These are phyloP conservation scores for Clostera curtula DNA, from an alignment of 2,888 invertebrate genomes.

Conservation along the genomic window DNA sequence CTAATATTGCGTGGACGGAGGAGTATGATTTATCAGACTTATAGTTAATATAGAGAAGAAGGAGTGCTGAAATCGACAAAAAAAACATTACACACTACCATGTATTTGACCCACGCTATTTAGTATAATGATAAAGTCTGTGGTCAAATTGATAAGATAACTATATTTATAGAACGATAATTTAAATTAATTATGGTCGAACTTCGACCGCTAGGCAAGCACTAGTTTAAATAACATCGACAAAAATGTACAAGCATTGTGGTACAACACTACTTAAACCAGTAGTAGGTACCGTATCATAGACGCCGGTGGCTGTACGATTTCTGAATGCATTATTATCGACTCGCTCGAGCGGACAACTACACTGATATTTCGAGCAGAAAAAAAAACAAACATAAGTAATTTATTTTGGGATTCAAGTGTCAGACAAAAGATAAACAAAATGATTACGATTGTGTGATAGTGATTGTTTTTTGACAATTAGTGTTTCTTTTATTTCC, in stretches of 20 bases:
- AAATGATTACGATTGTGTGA: slow-evolving; percentile 20
- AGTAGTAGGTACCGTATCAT: slow-evolving; percentile 31
- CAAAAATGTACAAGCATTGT: slow-evolving; percentile 20
- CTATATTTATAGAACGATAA: too few species aligned
- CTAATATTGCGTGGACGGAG: too few species aligned
- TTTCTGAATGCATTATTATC: slow-evolving; percentile 42
- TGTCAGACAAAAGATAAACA: too few species aligned
- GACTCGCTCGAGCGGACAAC: slow-evolving; percentile 27
- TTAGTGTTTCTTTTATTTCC: slow-evolving; percentile 9
- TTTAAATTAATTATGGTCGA: background rate
- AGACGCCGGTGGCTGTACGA: slow-evolving; percentile 30
- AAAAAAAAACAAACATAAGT: slow-evolving; percentile 11
- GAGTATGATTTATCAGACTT: too few species aligned
- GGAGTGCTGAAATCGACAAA: too few species aligned
- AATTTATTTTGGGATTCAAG: slow-evolving; percentile 12
- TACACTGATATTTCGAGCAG: slow-evolving; percentile 19
- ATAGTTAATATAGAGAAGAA: too few species aligned
- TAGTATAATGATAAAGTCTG: too few species aligned
- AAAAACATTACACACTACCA: too few species aligned
- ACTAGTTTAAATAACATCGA: slow-evolving; percentile 5
- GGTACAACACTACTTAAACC: slow-evolving; percentile 32
- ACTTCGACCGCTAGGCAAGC: too few species aligned
- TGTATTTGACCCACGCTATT: too few species aligned
- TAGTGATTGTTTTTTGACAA: slow-evolving; percentile 15
- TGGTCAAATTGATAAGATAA: too few species aligned